Evolutionary conservation across 1,140 invertebrate species (phyloP).

Genomic region (Zaprionus kolodkinae): DNA sequence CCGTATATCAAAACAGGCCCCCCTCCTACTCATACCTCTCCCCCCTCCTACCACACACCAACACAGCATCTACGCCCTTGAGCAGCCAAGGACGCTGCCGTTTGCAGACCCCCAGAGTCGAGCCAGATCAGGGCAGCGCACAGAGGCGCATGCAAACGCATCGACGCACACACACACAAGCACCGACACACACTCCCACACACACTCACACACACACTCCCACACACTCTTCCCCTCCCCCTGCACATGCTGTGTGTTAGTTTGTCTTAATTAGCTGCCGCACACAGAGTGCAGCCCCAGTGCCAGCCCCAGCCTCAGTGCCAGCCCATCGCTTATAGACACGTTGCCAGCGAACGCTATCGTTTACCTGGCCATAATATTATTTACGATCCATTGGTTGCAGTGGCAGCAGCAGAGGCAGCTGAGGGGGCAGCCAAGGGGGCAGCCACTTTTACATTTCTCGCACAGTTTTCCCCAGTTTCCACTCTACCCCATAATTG

Average conservation of each 20-base stretch:
- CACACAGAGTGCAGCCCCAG: constrained; percentile 21
- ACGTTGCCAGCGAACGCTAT: constrained; percentile 34
- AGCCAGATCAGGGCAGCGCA: constrained; percentile 24
- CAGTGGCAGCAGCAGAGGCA: constrained; percentile 21
- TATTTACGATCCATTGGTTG: constrained; percentile 79
- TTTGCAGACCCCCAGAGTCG: constrained; percentile 26
- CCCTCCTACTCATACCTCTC: not conserved
- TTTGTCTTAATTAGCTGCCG: constrained; percentile 79
- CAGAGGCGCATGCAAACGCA: not conserved
- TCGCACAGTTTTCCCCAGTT: not conserved
- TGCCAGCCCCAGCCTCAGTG: not conserved
- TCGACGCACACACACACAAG: constrained; percentile 11
- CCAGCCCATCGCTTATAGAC: constrained; percentile 43
- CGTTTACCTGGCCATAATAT: constrained; percentile 59
- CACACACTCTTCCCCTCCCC: not conserved
- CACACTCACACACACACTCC: too few species aligned
- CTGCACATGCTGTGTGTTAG: constrained; percentile 44
- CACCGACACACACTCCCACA: not conserved
- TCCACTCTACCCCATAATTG: constrained; percentile 55
- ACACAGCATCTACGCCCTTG: constrained; percentile 54
- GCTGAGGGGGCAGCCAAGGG: not conserved
- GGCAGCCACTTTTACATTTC: constrained; percentile 32
- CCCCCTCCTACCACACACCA: not conserved
- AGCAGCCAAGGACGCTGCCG: constrained; percentile 62
- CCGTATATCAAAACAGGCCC: constrained; percentile 69